These are phyloP conservation scores for Eulemur macaco DNA, from an alignment of 2,113 vertebrate genomes.

Conservation along the genomic window DNA sequence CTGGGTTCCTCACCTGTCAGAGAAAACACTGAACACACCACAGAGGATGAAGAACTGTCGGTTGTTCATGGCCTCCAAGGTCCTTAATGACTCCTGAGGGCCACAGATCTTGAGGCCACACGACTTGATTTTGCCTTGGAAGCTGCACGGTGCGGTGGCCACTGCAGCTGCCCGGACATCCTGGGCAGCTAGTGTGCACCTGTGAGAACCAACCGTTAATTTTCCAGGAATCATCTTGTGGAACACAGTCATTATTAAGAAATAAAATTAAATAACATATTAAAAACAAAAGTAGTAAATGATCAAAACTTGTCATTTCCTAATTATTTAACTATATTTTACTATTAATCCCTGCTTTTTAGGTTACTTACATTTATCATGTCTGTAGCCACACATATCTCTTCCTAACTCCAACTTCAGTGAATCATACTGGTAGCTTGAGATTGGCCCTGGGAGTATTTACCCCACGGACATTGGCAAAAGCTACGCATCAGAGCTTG, in stretches of 20 bases:
- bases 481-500: not conserved
- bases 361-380: not conserved
- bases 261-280: not conserved
- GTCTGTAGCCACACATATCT: not conserved
- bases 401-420: not conserved
- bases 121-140: not conserved
- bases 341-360: not conserved
- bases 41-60: not conserved
- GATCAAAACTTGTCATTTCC: not conserved
- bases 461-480: not conserved
- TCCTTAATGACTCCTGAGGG: no score
- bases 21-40: not conserved
- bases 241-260: not conserved
- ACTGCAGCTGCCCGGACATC: not conserved
- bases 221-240: not conserved
- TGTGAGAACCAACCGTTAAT: no score
- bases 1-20: not conserved
- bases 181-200: no score
- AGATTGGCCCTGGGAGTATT: no score
- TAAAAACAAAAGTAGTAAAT: not conserved
- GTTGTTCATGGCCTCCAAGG: not conserved
- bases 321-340: rapidly evolving
- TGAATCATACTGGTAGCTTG: rapidly evolving
- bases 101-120: not conserved
- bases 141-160: not conserved